phyloP scores from a whole-genome alignment of 1,140 invertebrate species.

The Agrilus planipennis region DNA sequence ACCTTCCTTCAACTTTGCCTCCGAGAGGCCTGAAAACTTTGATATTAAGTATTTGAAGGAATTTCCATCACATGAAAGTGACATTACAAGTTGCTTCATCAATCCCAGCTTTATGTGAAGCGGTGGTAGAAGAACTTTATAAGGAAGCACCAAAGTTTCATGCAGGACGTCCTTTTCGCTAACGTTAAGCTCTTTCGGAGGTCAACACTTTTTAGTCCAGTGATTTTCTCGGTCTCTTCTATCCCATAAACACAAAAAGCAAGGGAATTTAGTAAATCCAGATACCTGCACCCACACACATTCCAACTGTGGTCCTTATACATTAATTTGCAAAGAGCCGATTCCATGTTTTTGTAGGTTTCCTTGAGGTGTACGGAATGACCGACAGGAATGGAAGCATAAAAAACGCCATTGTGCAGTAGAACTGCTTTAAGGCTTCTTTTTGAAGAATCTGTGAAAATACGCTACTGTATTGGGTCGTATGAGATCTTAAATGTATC shows the following conservation, averaged over 20 bases:
- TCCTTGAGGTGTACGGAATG: constrained; percentile 2
- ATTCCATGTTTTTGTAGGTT: not conserved
- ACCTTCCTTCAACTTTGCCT: constrained; percentile 22
- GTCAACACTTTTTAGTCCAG: constrained; percentile 28
- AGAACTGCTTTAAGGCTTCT: constrained; percentile 3
- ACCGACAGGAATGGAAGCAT: constrained; percentile 3
- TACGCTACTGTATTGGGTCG: not conserved
- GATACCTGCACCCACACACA: constrained; percentile 17
- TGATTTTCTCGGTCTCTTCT: no score
- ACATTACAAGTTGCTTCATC: constrained; percentile 29
- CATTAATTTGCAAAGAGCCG: constrained; percentile 4
- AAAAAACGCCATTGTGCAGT: not conserved
- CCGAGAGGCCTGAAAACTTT: constrained; percentile 15
- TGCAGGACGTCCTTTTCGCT: not conserved
- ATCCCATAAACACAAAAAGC: no score
- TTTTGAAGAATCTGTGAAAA: constrained; percentile 1
- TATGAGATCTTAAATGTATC: not conserved
- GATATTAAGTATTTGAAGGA: constrained; percentile 23
- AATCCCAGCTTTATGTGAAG: constrained; percentile 28
- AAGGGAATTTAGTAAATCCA: no score
- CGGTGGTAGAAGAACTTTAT: constrained; percentile 9
- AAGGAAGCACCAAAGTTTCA: no score
- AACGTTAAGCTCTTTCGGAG: constrained; percentile 28
- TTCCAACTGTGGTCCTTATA: constrained; percentile 18
- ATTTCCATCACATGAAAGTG: constrained; percentile 17